Percentiles rank a stretch among this genome's conserved stretches.
Evolutionary conservation across 2,113 vertebrate genomes (phyloP).

Genomic region (Tiliqua scincoides): DNA sequence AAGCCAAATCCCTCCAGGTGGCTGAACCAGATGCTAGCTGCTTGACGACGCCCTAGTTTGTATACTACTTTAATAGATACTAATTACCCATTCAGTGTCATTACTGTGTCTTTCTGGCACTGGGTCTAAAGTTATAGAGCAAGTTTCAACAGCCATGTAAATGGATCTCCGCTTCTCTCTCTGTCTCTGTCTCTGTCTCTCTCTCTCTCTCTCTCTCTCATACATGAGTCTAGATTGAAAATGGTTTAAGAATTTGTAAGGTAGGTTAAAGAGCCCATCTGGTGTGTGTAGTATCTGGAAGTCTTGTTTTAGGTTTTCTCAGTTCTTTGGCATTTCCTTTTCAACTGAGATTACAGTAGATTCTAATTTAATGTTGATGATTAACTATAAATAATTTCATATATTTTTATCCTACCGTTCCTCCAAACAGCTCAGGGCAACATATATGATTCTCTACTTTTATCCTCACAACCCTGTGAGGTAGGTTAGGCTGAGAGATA

Average conservation of each 20-base stretch:
- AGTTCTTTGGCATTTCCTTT: slow-evolving; percentile 16
- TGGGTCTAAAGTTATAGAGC: slow-evolving; percentile 70
- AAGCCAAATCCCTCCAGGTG: slow-evolving; percentile 77
- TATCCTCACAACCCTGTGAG: no score
- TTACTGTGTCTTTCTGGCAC: slow-evolving; percentile 67
- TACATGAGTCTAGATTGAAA: slow-evolving; percentile 61
- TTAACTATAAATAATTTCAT: neutral
- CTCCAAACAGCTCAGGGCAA: no score
- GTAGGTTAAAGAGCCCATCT: slow-evolving; percentile 16
- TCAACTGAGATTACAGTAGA: slow-evolving; percentile 8
- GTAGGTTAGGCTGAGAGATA: no score
- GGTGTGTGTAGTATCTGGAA: slow-evolving; percentile 6
- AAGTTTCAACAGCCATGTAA: slow-evolving; percentile 76
- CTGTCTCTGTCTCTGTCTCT: no score
- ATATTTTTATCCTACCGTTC: no score
- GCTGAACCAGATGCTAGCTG: slow-evolving; percentile 74
- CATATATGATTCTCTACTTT: no score
- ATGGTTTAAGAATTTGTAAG: slow-evolving; percentile 44
- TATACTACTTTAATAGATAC: slow-evolving; percentile 79
- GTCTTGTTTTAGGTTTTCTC: slow-evolving; percentile 37
- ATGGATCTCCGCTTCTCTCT: slow-evolving; percentile 51
- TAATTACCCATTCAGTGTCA: slow-evolving; percentile 79
- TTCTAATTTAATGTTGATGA: neutral
- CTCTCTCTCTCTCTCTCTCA: no score
- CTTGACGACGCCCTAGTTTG: slow-evolving; percentile 76